A percentile compares a stretch with the other conserved stretches of the same genome.
phyloP scores from a whole-genome alignment of 1,140 invertebrate genomes.

The Caenorhabditis brenneri region DNA sequence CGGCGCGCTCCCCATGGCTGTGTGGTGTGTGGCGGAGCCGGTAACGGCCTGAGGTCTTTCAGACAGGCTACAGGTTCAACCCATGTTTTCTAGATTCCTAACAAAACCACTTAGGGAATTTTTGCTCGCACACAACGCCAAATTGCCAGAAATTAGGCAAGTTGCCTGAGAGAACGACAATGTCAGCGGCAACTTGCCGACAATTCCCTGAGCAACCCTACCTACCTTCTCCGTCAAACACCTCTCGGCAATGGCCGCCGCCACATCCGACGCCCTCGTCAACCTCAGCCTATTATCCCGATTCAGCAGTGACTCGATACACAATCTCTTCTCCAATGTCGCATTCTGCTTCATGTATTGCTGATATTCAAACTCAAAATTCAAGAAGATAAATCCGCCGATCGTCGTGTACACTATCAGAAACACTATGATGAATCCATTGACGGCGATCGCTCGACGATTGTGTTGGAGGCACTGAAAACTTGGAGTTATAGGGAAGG shows the following conservation, averaged over 20 bases:
- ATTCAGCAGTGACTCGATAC: conserved; percentile 57
- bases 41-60: no score
- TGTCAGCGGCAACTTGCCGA: no score
- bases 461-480: conserved; percentile 61
- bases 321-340: conserved; percentile 51
- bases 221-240: conserved; percentile 57
- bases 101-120: no score
- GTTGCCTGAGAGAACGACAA: no score
- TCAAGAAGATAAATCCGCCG: conserved; percentile 63
- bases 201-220: no score
- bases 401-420: conserved; percentile 62
- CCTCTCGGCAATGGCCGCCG: conserved; percentile 53
- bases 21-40: no score
- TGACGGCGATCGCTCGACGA: conserved; percentile 61
- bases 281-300: conserved; percentile 39
- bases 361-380: conserved; percentile 60
- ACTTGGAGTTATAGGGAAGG: background rate
- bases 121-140: no score
- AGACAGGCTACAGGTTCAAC: no score
- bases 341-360: conserved; percentile 56
- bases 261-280: conserved; percentile 51
- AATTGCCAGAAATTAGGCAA: no score
- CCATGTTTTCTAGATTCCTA: no score
- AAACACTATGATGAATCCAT: conserved; percentile 61
- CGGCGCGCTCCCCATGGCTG: no score